Base-by-base conservation (phyloP, 1,140 invertebrate species). In the Halyomorpha halys region DNA sequence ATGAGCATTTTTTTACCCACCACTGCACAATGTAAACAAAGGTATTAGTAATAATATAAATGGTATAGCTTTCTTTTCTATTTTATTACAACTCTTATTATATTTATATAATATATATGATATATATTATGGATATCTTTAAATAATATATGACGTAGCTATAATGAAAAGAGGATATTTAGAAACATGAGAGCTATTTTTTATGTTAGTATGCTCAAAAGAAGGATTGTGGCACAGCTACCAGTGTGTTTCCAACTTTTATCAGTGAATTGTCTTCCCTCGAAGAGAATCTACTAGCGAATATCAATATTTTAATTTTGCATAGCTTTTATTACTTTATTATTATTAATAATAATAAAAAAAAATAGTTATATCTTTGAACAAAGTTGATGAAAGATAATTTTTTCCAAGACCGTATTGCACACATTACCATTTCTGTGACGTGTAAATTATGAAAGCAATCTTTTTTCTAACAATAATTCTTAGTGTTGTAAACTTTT, bases 71-170 rank as follows among this genome's bases (percentile, higher is more conserved):
- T 70, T 70, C 63, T 70, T 68, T 70, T 70, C 69, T 70, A 70
- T 70, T 70, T 70, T 70, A 70, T 70, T 70, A 70, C 67, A 63
- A 68, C 68, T 68, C 69, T 70, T 39, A 69, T 65, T 65, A 65
- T 65, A 65, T 65, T 53, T 64, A 64, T 64, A 63, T 19, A 39
- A 39, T 39, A 66, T 60, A 59, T 66, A 30, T 30, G 27, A 30
- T 30, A 66, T 68, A 67, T 69, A 67, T 67, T 64, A 67, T 54
- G 64, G 69, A 66, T 63, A 66, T 69, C 68, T 70, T 69, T 69
- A 70, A 67, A 69, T 67, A 25, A 63, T 69, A 66, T 63, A 69
- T 64, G 59, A 66, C 47, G 65, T 69, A 70, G 68, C 64, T 69
- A 66, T 69, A 68, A 69, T 63, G 62, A 63, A 67, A 68, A 59